phyloP scores from a whole-genome alignment of 2,797 vertebrate species.

The Picus viridis region DNA sequence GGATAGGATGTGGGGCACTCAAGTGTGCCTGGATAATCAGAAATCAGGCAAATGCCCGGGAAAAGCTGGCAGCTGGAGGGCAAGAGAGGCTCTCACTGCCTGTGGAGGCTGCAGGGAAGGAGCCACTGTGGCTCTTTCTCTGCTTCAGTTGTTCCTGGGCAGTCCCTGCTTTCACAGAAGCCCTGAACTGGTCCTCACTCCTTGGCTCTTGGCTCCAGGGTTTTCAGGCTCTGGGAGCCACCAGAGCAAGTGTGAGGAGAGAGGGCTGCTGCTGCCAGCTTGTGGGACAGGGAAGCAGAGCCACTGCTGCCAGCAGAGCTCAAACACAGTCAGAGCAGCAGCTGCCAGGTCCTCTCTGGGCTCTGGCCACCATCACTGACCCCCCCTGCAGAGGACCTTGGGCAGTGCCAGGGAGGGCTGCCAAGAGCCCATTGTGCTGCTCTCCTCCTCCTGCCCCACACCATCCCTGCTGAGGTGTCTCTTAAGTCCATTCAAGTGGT shows the following conservation, averaged over 20 bases:
- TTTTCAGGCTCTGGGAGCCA: rapidly evolving
- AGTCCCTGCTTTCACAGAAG: not conserved
- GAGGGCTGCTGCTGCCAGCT: not conserved
- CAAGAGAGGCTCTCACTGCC: rapidly evolving
- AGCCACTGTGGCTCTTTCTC: not conserved
- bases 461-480: rapidly evolving
- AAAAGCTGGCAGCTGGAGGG: not conserved
- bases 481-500: not conserved
- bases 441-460: rapidly evolving
- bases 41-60: not conserved
- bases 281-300: not conserved
- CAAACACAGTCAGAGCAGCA: not conserved
- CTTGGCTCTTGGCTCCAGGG: not conserved
- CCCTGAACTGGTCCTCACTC: not conserved
- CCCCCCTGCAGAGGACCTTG: not conserved
- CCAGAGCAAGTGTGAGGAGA: not conserved
- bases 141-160: not conserved
- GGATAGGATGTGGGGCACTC: rapidly evolving
- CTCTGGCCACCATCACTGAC: rapidly evolving
- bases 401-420: not conserved
- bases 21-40: not conserved
- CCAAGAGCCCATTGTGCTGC: not conserved
- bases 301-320: not conserved
- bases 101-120: not conserved
- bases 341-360: not conserved